phyloP scores from a whole-genome alignment of 2,113 vertebrate genomes.

The Aldabrachelys gigantea region DNA sequence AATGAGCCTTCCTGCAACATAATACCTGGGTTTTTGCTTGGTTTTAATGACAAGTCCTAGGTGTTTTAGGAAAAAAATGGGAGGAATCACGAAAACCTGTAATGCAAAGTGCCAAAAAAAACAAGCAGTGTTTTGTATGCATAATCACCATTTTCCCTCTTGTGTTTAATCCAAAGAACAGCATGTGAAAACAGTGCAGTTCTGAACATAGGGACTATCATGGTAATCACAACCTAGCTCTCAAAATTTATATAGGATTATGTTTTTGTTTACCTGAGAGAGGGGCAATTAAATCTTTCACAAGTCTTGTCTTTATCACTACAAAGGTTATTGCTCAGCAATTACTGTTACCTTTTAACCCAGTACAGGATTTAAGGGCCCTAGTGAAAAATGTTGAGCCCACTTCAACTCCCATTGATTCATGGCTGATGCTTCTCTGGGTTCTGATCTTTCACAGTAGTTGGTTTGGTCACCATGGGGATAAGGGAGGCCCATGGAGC shows the following conservation, averaged over 20 bases:
- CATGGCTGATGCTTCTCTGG: accelerated
- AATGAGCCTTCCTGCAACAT: neutral
- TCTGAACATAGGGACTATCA: neutral
- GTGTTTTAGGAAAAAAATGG: neutral
- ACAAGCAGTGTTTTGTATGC: neutral
- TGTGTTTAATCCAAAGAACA: neutral
- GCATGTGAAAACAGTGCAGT: neutral
- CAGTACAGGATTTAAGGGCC: neutral
- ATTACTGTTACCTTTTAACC: neutral
- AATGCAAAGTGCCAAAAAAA: neutral
- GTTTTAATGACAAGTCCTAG: neutral
- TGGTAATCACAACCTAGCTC: neutral
- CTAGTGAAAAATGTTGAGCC: neutral
- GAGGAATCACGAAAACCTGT: neutral
- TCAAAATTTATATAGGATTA: neutral
- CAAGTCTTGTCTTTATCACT: neutral
- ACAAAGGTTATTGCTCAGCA: neutral
- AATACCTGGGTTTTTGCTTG: neutral
- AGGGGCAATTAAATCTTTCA: neutral
- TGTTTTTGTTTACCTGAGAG: neutral
- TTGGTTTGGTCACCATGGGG: neutral
- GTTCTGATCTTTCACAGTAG: neutral
- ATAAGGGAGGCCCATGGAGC: neutral
- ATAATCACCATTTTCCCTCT: neutral
- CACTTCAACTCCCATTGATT: neutral